Evolutionary conservation across 2,888 invertebrate species (phyloP).

Genomic region (Hydrotaea diabolus): DNA sequence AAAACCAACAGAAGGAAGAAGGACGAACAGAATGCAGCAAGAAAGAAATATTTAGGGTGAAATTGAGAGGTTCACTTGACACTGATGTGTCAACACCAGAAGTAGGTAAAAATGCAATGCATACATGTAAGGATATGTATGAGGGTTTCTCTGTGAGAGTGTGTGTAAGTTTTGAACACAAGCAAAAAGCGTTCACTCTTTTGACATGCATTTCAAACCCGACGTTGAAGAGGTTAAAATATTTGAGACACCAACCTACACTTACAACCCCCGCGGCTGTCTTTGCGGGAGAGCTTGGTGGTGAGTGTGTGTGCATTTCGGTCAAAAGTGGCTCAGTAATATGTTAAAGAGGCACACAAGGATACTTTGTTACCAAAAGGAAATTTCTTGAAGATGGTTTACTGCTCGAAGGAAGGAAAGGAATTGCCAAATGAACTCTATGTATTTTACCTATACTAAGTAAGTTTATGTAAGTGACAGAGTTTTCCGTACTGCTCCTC

Average conservation of each 20-base stretch:
- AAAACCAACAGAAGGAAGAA: background rate
- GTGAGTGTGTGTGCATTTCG: background rate
- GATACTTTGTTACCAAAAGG: background rate
- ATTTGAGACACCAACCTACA: background rate
- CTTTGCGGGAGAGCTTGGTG: background rate
- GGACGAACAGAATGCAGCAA: background rate
- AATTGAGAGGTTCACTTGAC: conserved; percentile 60
- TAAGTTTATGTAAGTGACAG: too few relatives aligned
- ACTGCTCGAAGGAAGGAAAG: background rate
- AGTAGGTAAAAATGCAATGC: conserved; percentile 12
- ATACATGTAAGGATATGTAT: background rate
- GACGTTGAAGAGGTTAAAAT: conserved; percentile 15
- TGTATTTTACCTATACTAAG: background rate
- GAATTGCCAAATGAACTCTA: background rate
- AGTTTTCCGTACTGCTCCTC: too few relatives aligned
- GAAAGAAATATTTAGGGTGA: conserved; percentile 22
- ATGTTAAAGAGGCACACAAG: background rate
- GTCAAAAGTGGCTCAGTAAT: conserved; percentile 8
- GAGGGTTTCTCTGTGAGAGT: background rate
- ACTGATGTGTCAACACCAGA: conserved; percentile 58
- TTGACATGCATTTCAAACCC: conserved; percentile 27
- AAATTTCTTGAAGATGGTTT: background rate
- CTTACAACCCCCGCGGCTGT: background rate
- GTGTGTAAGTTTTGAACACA: background rate
- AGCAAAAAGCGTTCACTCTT: background rate